Conservation (phyloP, 2,797 vertebrate genomes). For the Crossoptilon crossoptilon region DNA sequence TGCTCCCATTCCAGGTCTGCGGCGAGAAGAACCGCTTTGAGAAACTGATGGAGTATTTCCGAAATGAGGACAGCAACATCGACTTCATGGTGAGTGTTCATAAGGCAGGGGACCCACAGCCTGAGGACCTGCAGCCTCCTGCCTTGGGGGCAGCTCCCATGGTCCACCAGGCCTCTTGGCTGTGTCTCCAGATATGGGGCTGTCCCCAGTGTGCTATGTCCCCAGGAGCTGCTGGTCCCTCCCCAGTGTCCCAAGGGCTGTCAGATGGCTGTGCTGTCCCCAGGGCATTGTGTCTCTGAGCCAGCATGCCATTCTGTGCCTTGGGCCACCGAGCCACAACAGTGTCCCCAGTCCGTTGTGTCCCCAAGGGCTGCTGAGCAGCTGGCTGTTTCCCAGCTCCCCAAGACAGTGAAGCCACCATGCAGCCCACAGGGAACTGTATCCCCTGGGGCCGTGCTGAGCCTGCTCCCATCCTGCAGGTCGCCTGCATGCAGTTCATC, state of each 20-base stretch:
- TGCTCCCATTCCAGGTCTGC: constrained; percentile 83
- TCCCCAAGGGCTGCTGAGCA: neutral
- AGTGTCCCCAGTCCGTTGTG: neutral
- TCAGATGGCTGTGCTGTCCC: neutral
- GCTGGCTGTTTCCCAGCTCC: neutral
- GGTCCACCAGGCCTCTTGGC: neutral
- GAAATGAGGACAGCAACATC: constrained; percentile 89
- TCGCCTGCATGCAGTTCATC: constrained; percentile 97
- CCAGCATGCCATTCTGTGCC: neutral
- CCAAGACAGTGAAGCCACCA: rapidly evolving
- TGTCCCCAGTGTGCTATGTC: neutral
- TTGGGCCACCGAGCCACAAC: too few species aligned
- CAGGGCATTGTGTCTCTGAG: neutral
- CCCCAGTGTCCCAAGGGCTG: neutral
- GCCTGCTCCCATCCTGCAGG: constrained; percentile 74
- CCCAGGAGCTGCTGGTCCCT: neutral
- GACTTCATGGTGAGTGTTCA: constrained; percentile 91
- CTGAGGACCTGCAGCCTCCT: neutral
- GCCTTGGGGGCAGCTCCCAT: neutral
- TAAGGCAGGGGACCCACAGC: neutral
- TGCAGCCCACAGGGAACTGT: rapidly evolving
- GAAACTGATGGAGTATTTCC: constrained; percentile 94
- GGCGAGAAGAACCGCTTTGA: constrained; percentile 93
- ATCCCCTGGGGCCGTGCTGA: neutral
- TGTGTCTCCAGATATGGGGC: neutral